Evolutionary conservation across 2,888 invertebrate species (phyloP), one percentile per base, ranked within the genome.

Genomic region (Hypena proboscidalis): DNA sequence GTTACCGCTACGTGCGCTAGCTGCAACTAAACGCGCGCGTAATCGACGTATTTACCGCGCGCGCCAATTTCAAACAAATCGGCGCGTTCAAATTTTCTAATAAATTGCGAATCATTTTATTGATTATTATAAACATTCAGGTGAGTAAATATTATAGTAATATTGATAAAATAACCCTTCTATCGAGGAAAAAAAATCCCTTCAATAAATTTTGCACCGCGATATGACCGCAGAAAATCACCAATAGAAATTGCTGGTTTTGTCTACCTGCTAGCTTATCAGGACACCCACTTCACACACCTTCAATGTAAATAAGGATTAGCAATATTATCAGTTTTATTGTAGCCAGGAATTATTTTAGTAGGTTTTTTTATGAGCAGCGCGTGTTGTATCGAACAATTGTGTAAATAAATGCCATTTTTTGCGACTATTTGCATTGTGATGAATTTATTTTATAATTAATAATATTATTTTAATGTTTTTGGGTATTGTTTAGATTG

Each of bases 221-320:
- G 72, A 73, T 80, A 77, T 48, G 66, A 53, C 53, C 46, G 49
- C 58, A 60, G 75, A 75, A 73, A 78, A 70, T 75, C 65, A 71
- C 80, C 79, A 82, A 83, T 83, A 77, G 72, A 77, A 82, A 80
- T 75, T 66, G 49, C 63, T 69, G 54, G 72, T 70, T 77, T 59
- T 52, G 73, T 80, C 67, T 77, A 78, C 76, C 74, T 80, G 73
- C 58, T 62, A 54, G 63, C 83, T 89, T 89, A 89, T 89, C 89
- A 66, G 69, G 58, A 45, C 70, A 75, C 73, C 80, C 88, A 88
- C 88, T 88, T 84, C 80, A 89, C 75, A 50, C 77, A 80, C 84
- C 77, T 77, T 75, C 77, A 82, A 61, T 85, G 87, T 74, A 85
- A 88, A 89, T 77, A 89, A 74, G 84, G 87, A 87, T 88, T 84